These are phyloP conservation scores for Pachyseris speciosa DNA, from an alignment of 64 coral and sea anemone species.

Conservation along the genomic window DNA sequence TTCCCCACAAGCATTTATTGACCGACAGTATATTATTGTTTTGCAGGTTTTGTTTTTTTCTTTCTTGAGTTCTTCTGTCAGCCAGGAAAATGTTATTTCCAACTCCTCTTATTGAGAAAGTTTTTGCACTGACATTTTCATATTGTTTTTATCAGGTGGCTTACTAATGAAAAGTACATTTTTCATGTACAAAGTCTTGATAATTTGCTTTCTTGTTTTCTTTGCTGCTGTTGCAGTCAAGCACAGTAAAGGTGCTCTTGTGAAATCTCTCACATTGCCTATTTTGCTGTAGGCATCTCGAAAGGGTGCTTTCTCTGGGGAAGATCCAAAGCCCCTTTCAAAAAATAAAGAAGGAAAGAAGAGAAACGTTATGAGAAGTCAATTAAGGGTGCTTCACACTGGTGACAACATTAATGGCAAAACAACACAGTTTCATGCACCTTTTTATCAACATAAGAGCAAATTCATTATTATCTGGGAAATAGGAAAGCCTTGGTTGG, in stretches of 20 bases:
- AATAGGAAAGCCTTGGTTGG: not conserved
- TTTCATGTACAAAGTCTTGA: slow-evolving; percentile 61
- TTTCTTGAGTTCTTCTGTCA: slow-evolving; percentile 37
- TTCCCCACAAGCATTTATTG: no score
- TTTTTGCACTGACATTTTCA: slow-evolving; percentile 38
- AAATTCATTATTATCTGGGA: not conserved
- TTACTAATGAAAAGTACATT: slow-evolving; percentile 9
- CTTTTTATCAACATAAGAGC: not conserved
- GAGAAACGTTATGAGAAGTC: not conserved
- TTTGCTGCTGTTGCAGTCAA: slow-evolving; percentile 59
- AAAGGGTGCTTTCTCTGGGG: slow-evolving; percentile 31
- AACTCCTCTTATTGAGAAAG: slow-evolving; percentile 1
- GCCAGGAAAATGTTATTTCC: slow-evolving; percentile 44
- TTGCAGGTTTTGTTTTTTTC: slow-evolving; percentile 18
- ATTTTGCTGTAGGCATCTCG: slow-evolving; percentile 69
- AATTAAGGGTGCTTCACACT: not conserved
- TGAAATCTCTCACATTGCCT: slow-evolving; percentile 55
- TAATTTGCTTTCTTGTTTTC: slow-evolving; percentile 54
- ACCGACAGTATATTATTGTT: slow-evolving; percentile 61
- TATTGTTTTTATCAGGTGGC: slow-evolving; percentile 53
- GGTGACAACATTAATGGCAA: not conserved
- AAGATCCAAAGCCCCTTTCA: slow-evolving; percentile 18
- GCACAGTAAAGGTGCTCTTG: slow-evolving; percentile 50
- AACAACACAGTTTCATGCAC: not conserved
- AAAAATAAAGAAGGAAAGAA: not conserved